Percentiles rank a stretch among this genome's conserved stretches.
These are phyloP conservation scores for Nanger granti DNA, from an alignment of 2,113 vertebrate species.

Conservation along the genomic window DNA sequence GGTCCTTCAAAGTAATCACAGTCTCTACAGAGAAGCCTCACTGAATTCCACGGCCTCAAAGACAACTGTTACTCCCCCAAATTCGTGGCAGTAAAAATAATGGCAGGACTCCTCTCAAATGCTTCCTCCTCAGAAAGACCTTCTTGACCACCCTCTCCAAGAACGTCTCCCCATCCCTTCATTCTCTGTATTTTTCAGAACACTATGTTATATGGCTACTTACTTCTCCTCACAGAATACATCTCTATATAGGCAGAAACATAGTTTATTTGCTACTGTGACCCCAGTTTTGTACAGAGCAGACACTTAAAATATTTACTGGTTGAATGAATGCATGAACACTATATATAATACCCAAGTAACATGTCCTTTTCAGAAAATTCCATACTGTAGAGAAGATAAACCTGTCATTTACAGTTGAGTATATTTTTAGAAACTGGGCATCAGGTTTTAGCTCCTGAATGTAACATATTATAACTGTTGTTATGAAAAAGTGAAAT, in stretches of 20 bases:
- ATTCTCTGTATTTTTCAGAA: neutral
- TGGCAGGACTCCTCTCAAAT: neutral
- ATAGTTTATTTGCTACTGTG: neutral
- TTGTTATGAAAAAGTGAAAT: neutral
- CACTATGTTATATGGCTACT: neutral
- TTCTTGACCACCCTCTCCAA: neutral
- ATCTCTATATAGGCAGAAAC: neutral
- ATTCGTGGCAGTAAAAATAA: neutral
- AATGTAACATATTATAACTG: neutral
- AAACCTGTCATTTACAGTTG: neutral
- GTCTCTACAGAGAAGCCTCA: neutral
- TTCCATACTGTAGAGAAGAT: neutral
- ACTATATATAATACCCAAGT: neutral
- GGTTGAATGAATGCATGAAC: neutral
- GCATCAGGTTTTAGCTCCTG: neutral
- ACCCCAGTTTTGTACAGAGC: neutral
- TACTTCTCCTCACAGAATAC: neutral
- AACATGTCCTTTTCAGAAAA: constrained; percentile 27
- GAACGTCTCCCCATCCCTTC: neutral
- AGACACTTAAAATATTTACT: neutral
- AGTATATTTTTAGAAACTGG: neutral
- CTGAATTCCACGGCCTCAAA: neutral
- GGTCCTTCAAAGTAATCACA: neutral
- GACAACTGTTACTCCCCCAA: neutral
- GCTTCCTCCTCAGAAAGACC: neutral